Evolutionary conservation across 2,797 vertebrate genomes (phyloP).

Genomic region (Muscicapa striata): DNA sequence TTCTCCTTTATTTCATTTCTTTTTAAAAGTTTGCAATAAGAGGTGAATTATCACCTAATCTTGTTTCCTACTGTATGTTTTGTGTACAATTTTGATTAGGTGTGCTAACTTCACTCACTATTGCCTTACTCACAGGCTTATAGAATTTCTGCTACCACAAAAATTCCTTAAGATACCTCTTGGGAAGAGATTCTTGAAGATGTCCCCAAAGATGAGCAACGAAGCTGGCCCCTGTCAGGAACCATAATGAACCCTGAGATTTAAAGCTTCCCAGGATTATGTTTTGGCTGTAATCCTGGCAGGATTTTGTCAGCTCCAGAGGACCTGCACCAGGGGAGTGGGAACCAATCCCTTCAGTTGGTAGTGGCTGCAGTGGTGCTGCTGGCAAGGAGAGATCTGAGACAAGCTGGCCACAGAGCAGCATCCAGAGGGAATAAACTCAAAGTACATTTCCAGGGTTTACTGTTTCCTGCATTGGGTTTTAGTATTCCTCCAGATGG

Average conservation of each 20-base stretch:
- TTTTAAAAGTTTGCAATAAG: neutral
- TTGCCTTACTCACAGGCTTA: neutral
- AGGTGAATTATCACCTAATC: neutral
- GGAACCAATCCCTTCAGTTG: neutral
- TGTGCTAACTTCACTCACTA: neutral
- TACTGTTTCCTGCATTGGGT: neutral
- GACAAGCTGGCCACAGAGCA: neutral
- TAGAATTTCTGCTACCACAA: neutral
- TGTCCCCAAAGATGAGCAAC: neutral
- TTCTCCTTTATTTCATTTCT: neutral
- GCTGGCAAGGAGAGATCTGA: neutral
- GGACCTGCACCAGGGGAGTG: neutral
- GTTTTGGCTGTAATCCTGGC: neutral
- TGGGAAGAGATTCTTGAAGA: neutral
- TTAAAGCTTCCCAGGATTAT: neutral
- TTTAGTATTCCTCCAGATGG: neutral
- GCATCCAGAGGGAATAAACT: neutral
- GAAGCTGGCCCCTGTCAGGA: neutral
- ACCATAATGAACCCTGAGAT: neutral
- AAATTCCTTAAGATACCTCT: neutral
- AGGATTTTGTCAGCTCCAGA: neutral
- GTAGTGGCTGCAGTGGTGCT: neutral
- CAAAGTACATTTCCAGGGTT: neutral
- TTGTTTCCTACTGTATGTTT: neutral
- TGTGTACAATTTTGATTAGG: neutral